Base-by-base conservation (phyloP, 2,888 invertebrate genomes). In the Nemoura dubitans region DNA sequence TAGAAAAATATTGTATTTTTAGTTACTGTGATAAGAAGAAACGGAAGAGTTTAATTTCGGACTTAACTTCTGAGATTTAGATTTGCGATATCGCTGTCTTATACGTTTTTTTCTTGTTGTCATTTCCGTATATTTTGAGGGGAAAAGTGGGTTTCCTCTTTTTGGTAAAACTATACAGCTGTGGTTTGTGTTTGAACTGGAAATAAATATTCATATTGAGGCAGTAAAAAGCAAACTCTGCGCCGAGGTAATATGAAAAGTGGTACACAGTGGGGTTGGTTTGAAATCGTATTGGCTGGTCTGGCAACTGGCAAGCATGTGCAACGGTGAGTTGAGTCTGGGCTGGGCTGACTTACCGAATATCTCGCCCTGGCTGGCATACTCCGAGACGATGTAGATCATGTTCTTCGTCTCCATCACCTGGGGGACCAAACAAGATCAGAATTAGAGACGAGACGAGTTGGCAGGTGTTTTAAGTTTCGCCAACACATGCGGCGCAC, bases 381-480 rank as follows among this genome's bases (percentile, higher is more conserved):
- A 99, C 92, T 99, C 99, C 88, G 98, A 98, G 89, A 99, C 98
- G 91, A 99, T 96, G 92, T 98, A 99, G 91, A 99, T 97, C 97
- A 98, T 98, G 92, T 97, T 97, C 92, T 98, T 98, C 87, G 98
- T 98, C 93, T 99, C 98, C 98, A 99, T 98, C 90, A 99, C 98
- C 98, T 98, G 93, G 76, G 94, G 93, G 89, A 88, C 88, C 87
- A 89, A 88, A 89, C 28, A 28, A 7, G 29, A 16, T 78, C 2
- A 2, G 87, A 87, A 21, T 59, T 21, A 59, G 59, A 59, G 21
- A 36, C 36, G 78, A 87, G 78, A 87, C 28, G 28, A 59, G 28
- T 26, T 27, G n/a, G 14, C 59, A 59, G 59, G 10, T 59, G 14
- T 16, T 10, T 6, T 3, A 36, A 36, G 36, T 59, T 59, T 7